Conservation (phyloP, 1,140 invertebrate genomes). For the Sitobion miscanthi region DNA sequence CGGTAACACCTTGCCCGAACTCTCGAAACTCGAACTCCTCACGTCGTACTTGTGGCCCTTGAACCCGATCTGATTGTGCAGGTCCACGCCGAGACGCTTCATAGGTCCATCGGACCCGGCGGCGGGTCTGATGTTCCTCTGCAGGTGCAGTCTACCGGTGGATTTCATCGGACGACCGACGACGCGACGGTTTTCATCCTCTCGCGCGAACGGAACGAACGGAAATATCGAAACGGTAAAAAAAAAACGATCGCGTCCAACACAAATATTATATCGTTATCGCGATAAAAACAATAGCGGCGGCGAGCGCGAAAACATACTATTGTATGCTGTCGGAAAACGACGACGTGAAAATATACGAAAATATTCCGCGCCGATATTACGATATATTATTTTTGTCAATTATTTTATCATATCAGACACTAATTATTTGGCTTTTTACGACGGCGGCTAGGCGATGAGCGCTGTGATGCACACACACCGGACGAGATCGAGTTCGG, state of each 20-base stretch:
- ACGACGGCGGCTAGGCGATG: background rate
- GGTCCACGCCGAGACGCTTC: background rate
- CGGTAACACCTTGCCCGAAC: slow-evolving; percentile 63
- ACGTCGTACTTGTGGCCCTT: slow-evolving; percentile 63
- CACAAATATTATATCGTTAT: background rate
- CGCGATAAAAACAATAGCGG: too few relatives aligned
- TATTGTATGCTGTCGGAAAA: background rate
- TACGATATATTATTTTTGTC: too few relatives aligned
- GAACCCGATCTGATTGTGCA: slow-evolving; percentile 19
- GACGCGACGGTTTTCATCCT: background rate
- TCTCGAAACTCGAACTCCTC: slow-evolving; percentile 65
- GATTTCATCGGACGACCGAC: slow-evolving; percentile 15
- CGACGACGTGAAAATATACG: background rate
- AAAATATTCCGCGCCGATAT: too few relatives aligned
- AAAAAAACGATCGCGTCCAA: background rate
- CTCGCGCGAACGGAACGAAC: background rate
- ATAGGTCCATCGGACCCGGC: background rate
- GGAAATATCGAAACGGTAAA: background rate
- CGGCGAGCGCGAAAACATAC: too few relatives aligned
- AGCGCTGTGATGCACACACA: background rate
- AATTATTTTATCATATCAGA: too few relatives aligned
- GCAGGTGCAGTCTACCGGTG: background rate
- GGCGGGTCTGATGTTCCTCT: background rate
- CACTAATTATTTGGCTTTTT: too few relatives aligned
- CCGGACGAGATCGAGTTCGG: slow-evolving; percentile 27